Conservation (phyloP, 2,797 vertebrate species). For the Eospalax fontanierii region DNA sequence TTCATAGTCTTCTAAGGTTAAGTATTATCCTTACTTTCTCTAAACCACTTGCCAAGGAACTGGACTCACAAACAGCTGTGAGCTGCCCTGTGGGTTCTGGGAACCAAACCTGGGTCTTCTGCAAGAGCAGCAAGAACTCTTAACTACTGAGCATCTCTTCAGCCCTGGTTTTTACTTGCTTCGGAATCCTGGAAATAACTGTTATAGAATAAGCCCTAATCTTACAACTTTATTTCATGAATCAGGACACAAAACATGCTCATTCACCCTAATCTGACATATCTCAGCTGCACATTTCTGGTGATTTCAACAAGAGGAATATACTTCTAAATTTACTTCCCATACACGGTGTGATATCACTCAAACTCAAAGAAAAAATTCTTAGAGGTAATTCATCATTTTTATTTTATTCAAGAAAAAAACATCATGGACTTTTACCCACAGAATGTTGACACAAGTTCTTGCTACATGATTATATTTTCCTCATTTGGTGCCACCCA, state of each 20-base stretch:
- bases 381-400: no score
- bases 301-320: neutral
- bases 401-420: no score
- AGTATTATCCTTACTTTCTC: neutral
- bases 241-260: neutral
- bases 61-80: no score
- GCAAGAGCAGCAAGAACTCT: no score
- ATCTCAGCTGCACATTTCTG: neutral
- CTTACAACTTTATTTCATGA: neutral
- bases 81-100: no score
- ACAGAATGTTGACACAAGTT: no score
- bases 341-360: neutral
- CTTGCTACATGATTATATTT: no score
- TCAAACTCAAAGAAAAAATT: neutral
- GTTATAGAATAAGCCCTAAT: neutral
- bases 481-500: no score
- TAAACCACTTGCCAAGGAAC: neutral
- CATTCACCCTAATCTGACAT: fast-evolving
- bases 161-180: neutral
- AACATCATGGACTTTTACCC: no score
- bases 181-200: neutral
- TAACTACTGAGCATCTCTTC: no score
- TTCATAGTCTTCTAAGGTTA: neutral
- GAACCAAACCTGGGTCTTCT: no score
- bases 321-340: neutral